Conservation (phyloP, 2,888 invertebrate genomes). For the Ophonus ardosiacus region DNA sequence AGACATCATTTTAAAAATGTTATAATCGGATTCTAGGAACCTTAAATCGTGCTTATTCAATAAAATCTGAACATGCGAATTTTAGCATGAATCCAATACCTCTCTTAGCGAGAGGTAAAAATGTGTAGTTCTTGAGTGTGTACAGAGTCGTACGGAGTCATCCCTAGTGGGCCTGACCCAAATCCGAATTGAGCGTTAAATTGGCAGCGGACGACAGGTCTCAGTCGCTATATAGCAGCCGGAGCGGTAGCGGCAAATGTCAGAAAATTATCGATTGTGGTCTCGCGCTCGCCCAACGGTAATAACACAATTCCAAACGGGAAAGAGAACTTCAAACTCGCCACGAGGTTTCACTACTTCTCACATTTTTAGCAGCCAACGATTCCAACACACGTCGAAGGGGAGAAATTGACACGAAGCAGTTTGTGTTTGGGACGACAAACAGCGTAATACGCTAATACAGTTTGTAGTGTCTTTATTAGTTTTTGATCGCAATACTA, state of each 20-base stretch:
- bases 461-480: background rate
- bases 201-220: slow-evolving; percentile 40
- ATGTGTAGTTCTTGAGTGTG: background rate
- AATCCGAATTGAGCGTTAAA: slow-evolving; percentile 47
- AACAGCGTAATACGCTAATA: background rate
- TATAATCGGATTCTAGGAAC: no score
- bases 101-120: no score
- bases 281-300: background rate
- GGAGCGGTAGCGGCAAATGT: slow-evolving; percentile 18
- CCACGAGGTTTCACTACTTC: background rate
- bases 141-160: slow-evolving; percentile 2
- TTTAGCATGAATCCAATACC: no score
- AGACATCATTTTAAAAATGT: no score
- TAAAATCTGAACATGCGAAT: no score
- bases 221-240: slow-evolving; percentile 22
- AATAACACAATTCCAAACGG: slow-evolving; percentile 44
- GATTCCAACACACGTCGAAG: background rate
- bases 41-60: no score
- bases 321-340: slow-evolving; percentile 19
- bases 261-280: slow-evolving; percentile 48
- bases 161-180: slow-evolving; percentile 36
- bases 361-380: background rate
- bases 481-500: background rate
- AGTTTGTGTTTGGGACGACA: no score
- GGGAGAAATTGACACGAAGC: background rate